Conservation (phyloP, 2,797 vertebrate species). For the Lithobates sylvaticus region DNA sequence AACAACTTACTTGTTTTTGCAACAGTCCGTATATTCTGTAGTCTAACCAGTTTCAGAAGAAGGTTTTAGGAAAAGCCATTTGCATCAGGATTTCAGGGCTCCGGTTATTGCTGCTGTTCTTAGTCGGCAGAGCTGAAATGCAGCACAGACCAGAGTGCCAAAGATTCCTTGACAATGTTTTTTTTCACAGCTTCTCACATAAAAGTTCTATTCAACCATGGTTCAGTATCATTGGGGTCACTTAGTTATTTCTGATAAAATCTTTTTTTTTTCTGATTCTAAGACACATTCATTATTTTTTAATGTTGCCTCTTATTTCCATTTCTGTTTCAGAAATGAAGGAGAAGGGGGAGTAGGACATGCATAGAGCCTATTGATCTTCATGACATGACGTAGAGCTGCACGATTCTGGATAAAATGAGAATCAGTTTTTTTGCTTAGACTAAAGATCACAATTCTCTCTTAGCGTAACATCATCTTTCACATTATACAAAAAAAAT, state of each 20-base stretch:
- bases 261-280: neutral
- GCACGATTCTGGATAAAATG: no score
- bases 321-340: neutral
- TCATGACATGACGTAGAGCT: neutral
- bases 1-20: slow-evolving; percentile 21
- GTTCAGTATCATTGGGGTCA: slow-evolving; percentile 69
- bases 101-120: slow-evolving; percentile 25
- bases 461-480: no score
- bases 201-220: slow-evolving; percentile 71
- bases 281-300: no score
- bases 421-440: no score
- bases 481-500: no score
- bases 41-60: slow-evolving; percentile 16
- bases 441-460: no score
- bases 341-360: neutral
- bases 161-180: slow-evolving; percentile 64
- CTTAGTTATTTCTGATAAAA: neutral
- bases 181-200: slow-evolving; percentile 69
- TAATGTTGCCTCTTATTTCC: neutral
- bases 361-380: neutral
- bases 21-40: slow-evolving; percentile 25
- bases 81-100: slow-evolving; percentile 36
- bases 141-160: slow-evolving; percentile 31
- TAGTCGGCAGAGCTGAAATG: neutral
- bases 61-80: slow-evolving; percentile 39